Conservation (phyloP, 2,888 invertebrate genomes). For the Artemia sinica region DNA sequence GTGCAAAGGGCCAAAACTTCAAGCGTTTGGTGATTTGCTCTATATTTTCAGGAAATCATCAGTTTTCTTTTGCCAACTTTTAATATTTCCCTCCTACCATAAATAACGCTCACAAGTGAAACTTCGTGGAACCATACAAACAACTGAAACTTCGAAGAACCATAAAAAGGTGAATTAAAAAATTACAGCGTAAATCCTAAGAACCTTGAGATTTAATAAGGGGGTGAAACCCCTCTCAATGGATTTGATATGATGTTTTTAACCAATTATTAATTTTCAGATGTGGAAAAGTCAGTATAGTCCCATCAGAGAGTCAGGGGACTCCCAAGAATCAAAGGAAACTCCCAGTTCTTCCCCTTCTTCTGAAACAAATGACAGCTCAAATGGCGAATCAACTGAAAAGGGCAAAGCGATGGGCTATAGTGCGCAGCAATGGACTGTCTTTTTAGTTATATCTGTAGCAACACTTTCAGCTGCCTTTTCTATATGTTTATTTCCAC, state of each 20-base stretch:
- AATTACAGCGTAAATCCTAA: too few species aligned
- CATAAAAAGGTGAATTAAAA: too few species aligned
- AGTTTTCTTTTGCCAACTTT: too few species aligned
- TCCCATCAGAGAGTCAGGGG: neutral
- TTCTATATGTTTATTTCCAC: constrained; percentile 27
- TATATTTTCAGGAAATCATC: too few species aligned
- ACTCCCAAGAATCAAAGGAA: neutral
- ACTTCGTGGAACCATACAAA: too few species aligned
- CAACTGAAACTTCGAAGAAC: too few species aligned
- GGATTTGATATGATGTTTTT: neutral
- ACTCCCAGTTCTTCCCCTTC: neutral
- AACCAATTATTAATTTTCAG: neutral
- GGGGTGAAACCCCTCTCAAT: too few species aligned
- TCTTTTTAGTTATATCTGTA: constrained; percentile 25
- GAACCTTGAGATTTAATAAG: too few species aligned
- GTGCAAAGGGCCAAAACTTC: too few species aligned
- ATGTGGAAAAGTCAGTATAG: neutral
- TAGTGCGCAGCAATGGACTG: constrained; percentile 24
- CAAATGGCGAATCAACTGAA: constrained; percentile 1
- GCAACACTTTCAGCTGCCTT: constrained; percentile 26
- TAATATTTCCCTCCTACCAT: too few species aligned
- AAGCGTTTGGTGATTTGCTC: too few species aligned
- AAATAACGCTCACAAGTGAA: too few species aligned
- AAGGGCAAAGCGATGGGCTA: neutral
- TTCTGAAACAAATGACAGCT: neutral